A percentile compares a stretch with the other conserved stretches of the same genome.
Conservation (phyloP, 2,888 invertebrate genomes). For the Halocaridina rubra region DNA sequence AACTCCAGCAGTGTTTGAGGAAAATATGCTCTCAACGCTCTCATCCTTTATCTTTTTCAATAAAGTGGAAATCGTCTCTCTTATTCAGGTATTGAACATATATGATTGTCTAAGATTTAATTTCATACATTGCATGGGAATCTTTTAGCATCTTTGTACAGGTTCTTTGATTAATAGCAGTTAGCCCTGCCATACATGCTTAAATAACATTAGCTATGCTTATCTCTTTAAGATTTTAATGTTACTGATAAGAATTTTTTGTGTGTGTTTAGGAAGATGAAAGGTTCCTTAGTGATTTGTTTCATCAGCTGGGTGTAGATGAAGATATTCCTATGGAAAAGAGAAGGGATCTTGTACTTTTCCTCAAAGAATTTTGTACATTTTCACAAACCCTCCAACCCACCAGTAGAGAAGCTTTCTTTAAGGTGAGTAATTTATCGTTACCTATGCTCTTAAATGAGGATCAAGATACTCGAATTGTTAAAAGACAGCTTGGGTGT, state of each 20-base stretch:
- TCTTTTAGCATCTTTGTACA: no score
- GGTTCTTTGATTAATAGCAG: background rate
- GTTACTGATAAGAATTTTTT: background rate
- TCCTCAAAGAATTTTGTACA: slow-evolving; percentile 98
- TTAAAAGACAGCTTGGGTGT: no score
- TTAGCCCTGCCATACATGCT: background rate
- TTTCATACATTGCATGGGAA: no score
- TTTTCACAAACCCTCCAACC: slow-evolving; percentile 98
- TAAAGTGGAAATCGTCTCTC: slow-evolving; percentile 98
- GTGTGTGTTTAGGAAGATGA: slow-evolving; percentile 86
- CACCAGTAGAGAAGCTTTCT: slow-evolving; percentile 96
- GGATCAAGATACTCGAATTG: no score
- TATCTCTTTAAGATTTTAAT: no score
- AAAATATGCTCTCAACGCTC: slow-evolving; percentile 96
- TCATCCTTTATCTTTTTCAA: slow-evolving; percentile 99
- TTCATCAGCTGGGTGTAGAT: slow-evolving; percentile 87
- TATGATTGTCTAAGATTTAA: background rate
- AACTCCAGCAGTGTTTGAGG: slow-evolving; percentile 98
- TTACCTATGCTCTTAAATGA: no score
- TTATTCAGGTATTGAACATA: slow-evolving; percentile 76
- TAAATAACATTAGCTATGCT: background rate
- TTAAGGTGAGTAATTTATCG: no score
- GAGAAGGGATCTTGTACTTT: slow-evolving; percentile 92
- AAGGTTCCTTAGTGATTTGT: slow-evolving; percentile 93
- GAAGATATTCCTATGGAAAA: slow-evolving; percentile 85